A percentile compares a stretch with the other conserved stretches of the same genome.
These are phyloP conservation scores for Lethrus apterus DNA, from an alignment of 1,140 invertebrate species.

Conservation along the genomic window DNA sequence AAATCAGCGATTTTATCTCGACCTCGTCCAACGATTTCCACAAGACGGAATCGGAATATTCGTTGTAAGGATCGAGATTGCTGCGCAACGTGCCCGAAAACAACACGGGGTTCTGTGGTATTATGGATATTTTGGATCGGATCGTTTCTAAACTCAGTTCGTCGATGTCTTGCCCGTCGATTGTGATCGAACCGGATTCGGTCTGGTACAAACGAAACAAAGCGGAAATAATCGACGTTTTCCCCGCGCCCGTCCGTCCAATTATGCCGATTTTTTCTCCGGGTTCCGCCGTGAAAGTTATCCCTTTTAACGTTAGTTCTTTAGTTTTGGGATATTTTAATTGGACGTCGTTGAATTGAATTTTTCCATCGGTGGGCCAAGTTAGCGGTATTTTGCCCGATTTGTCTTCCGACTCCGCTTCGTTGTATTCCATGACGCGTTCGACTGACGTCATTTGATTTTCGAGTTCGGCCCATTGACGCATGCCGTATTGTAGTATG, in stretches of 20 bases:
- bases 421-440: constrained; percentile 70
- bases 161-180: constrained; percentile 58
- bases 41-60: constrained; percentile 43
- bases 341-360: constrained; percentile 58
- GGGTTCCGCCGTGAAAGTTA: constrained; percentile 53
- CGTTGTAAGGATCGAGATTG: constrained; percentile 51
- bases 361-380: constrained; percentile 66
- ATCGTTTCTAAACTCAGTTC: constrained; percentile 52
- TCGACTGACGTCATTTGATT: constrained; percentile 87
- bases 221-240: constrained; percentile 67
- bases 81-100: constrained; percentile 50
- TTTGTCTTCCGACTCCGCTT: constrained; percentile 51
- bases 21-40: constrained; percentile 39
- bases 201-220: constrained; percentile 62
- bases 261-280: constrained; percentile 50
- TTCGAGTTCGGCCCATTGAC: constrained; percentile 75
- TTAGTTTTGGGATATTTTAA: constrained; percentile 60
- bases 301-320: constrained; percentile 55
- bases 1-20: constrained; percentile 31
- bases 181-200: constrained; percentile 48
- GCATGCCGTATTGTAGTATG: constrained; percentile 80
- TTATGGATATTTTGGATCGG: constrained; percentile 54
- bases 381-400: constrained; percentile 40
- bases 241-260: constrained; percentile 51
- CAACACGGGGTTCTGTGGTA: constrained; percentile 58